These are phyloP conservation scores for Gobio occitaniae DNA, from an alignment of 2,797 vertebrate species.

Conservation along the genomic window DNA sequence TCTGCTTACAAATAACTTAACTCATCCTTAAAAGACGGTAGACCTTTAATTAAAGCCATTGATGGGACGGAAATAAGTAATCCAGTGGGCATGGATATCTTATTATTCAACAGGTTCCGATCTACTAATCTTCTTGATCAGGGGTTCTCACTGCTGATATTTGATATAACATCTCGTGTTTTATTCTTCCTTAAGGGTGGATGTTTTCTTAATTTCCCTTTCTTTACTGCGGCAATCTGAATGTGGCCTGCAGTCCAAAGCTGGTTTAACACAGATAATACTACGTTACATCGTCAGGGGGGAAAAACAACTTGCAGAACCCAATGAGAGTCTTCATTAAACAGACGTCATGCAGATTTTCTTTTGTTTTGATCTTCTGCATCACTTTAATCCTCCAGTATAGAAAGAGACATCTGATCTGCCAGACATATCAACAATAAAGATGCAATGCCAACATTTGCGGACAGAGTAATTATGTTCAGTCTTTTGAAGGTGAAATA, in stretches of 20 bases:
- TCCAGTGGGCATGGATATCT: not conserved
- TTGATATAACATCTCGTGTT: not conserved
- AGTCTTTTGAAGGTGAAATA: slow-evolving; percentile 33
- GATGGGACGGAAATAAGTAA: slow-evolving; percentile 5
- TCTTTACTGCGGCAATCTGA: not conserved
- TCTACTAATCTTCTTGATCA: not conserved
- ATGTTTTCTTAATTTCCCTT: slow-evolving; percentile 7
- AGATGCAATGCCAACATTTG: slow-evolving; percentile 26
- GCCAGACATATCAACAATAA: slow-evolving; percentile 39
- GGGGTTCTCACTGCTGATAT: not conserved
- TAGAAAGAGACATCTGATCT: slow-evolving; percentile 28
- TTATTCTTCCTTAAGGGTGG: not conserved
- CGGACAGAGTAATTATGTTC: slow-evolving; percentile 31
- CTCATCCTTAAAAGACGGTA: not conserved
- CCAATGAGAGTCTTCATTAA: not conserved
- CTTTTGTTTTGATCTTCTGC: slow-evolving; percentile 45
- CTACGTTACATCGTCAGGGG: not conserved
- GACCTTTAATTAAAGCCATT: slow-evolving; percentile 6
- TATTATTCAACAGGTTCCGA: not conserved
- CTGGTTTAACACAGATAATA: slow-evolving; percentile 6
- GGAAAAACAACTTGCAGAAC: not conserved
- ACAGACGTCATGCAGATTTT: slow-evolving; percentile 38
- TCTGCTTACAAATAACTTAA: slow-evolving; percentile 32
- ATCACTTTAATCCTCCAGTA: slow-evolving; percentile 23
- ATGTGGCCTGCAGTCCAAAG: not conserved